phyloP scores from a whole-genome alignment of 2,113 vertebrate species.

The Fukomys damarensis region DNA sequence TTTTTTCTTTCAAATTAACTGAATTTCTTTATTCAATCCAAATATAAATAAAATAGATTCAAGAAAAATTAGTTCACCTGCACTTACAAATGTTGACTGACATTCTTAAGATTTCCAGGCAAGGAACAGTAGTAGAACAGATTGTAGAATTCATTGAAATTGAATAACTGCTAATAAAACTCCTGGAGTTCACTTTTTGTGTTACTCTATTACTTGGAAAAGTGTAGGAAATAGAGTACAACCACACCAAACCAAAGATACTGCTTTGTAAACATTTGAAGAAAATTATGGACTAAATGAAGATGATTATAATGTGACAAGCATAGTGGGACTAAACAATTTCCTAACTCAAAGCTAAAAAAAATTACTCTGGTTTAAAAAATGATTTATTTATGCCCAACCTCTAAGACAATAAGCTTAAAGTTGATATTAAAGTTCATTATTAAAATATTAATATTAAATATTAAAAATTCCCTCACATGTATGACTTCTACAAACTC shows the following conservation, averaged over 20 bases:
- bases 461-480: not conserved
- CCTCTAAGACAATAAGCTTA: not conserved
- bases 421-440: not conserved
- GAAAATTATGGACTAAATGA: not conserved
- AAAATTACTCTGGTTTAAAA: not conserved
- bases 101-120: not conserved
- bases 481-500: fast-evolving
- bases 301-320: not conserved
- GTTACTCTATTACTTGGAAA: not conserved
- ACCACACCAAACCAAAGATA: not conserved
- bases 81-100: not conserved
- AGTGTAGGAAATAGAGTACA: not conserved
- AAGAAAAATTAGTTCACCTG: not conserved
- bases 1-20: not conserved
- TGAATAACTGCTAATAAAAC: not conserved
- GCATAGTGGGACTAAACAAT: not conserved
- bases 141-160: not conserved
- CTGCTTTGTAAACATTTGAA: not conserved
- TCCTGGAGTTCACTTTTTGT: not conserved
- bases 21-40: not conserved
- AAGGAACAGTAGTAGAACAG: not conserved
- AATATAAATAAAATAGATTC: not conserved
- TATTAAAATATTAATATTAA: slow-evolving; percentile 12
- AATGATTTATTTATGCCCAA: not conserved
- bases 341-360: not conserved